A percentile compares a stretch with the other conserved stretches of the same genome.
Conservation (phyloP, 2,888 invertebrate species). For the Perizoma flavofasciatum region DNA sequence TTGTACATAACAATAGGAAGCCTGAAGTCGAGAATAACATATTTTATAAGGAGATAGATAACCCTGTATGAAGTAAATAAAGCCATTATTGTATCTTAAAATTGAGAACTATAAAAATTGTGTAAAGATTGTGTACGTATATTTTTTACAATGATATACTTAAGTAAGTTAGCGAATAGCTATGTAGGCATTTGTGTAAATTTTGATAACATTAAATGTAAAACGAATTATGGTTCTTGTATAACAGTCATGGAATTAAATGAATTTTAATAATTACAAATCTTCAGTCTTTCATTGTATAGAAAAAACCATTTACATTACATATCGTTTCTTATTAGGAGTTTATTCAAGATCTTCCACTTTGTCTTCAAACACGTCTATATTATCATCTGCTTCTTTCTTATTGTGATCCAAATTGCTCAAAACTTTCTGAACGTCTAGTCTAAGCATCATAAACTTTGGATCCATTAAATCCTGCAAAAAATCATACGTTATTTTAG, state of each 20-base stretch:
- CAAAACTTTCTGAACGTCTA: conserved; percentile 76
- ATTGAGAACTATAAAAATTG: conserved; percentile 46
- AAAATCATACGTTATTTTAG: background rate
- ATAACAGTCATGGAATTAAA: conserved; percentile 75
- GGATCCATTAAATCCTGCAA: conserved; percentile 78
- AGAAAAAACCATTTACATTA: conserved; percentile 15
- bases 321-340: conserved; percentile 1
- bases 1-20: conserved; percentile 4
- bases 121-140: conserved; percentile 66
- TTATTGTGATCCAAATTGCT: conserved; percentile 65
- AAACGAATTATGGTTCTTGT: conserved; percentile 58
- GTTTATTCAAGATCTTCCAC: conserved; percentile 25
- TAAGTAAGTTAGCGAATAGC: conserved; percentile 61
- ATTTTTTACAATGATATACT: conserved; percentile 78
- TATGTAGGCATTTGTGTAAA: conserved; percentile 71
- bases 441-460: conserved; percentile 75
- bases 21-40: conserved; percentile 9
- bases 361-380: conserved; percentile 38
- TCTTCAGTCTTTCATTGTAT: conserved; percentile 71
- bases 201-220: conserved; percentile 72
- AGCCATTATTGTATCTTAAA: conserved; percentile 32
- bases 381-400: conserved; percentile 49
- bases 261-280: conserved; percentile 61
- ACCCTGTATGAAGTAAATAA: conserved; percentile 21
- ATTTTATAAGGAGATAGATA: background rate